Evolutionary conservation across 2,888 invertebrate genomes (phyloP), one percentile per base, ranked within the genome.

Genomic region (Dicranocentrus wangi): DNA sequence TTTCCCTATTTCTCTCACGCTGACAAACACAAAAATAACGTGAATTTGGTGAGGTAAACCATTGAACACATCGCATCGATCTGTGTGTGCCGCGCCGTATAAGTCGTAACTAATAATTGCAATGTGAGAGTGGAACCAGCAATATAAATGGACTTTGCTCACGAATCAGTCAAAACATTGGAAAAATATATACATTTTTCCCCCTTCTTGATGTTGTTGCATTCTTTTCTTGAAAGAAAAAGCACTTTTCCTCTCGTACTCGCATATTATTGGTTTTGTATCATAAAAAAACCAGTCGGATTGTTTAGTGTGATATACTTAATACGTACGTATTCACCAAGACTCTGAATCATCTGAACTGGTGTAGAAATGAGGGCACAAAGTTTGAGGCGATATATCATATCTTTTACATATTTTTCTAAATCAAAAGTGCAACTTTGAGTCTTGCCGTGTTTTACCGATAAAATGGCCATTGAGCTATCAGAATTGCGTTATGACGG

Each of bases 361-460:
- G 43, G 71, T 32, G 15, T 42, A 71, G 61, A 61, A 71, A 60
- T 71, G 71, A 71, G 71, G 71, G 32, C 47, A 71, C 19, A 47
- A 61, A 71, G 71, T 71, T 61, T 60, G 47, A 51, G 61, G 47
- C 32, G 60, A 43, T 15, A 25, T 51, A 32, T 53, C n/a, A n/a
- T n/a, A n/a, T n/a, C n/a, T n/a, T n/a, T n/a, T n/a, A n/a, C n/a
- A n/a, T n/a, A 25, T 58, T 69, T 70, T 42, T 70, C 43, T 39
- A 42, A 58, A 70, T 58, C 55, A 69, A 70, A 60, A 51, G 19
- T 51, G 19, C 19, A 21, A 19, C 51, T 51, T n/a, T 19, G n/a
- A 13, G n/a, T n/a, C n/a, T n/a, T n/a, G n/a, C n/a, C n/a, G n/a
- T n/a, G n/a, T n/a, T 5, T 39, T 39, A 17, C 8, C 51, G 51